Conservation (phyloP, 2,797 vertebrate species). For the Sebastiscus tertius region DNA sequence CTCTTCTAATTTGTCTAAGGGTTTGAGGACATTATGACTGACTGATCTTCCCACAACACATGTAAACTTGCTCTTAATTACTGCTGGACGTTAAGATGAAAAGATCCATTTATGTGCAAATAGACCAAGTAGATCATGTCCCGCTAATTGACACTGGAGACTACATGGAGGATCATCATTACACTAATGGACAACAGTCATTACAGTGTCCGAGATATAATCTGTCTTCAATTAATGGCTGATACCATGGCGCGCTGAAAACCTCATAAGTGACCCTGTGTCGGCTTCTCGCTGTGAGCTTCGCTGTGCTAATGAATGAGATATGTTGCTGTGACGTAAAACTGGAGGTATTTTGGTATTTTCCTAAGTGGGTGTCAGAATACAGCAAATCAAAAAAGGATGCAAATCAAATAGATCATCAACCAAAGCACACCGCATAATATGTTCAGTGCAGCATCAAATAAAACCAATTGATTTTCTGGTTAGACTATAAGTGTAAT, state of each 20-base stretch:
- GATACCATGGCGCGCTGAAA: slow-evolving; percentile 18
- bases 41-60: background rate
- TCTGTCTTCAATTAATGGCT: slow-evolving; percentile 44
- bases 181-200: slow-evolving; percentile 42
- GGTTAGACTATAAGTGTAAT: background rate
- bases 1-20: background rate
- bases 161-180: slow-evolving; percentile 39
- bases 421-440: background rate
- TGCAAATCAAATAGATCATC: background rate
- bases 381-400: background rate
- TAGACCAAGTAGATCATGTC: slow-evolving; percentile 31
- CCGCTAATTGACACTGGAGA: slow-evolving; percentile 45
- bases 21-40: background rate
- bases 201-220: slow-evolving; percentile 27
- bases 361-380: background rate
- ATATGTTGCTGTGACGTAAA: background rate
- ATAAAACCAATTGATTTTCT: background rate
- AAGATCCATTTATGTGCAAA: slow-evolving; percentile 52
- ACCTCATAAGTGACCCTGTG: slow-evolving; percentile 16
- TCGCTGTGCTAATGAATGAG: background rate
- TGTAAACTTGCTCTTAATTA: slow-evolving; percentile 12
- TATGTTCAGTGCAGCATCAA: background rate
- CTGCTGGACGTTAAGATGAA: slow-evolving; percentile 22
- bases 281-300: slow-evolving; percentile 6
- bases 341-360: background rate